Conservation (phyloP, 2,113 vertebrate species). For the Pomatorhinus ruficollis region DNA sequence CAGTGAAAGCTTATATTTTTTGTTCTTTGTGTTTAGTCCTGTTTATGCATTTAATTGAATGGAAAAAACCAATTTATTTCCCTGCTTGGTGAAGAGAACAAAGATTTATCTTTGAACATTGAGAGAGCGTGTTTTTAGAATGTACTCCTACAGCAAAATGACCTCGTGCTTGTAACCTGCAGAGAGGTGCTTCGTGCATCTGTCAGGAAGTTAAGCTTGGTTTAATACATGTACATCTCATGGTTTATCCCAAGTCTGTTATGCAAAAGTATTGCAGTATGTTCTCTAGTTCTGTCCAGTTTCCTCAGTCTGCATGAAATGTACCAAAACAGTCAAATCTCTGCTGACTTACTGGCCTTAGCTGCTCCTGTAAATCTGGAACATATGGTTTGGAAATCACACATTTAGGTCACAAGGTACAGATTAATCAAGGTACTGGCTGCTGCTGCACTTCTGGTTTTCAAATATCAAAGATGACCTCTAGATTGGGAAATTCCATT, state of each 20-base stretch:
- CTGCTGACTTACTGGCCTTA: background rate
- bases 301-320: background rate
- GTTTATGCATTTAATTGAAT: background rate
- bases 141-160: background rate
- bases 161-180: background rate
- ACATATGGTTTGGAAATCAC: constrained; percentile 17
- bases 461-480: background rate
- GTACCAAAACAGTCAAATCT: background rate
- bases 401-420: constrained; percentile 11
- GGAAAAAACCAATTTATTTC: background rate
- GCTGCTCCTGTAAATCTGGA: constrained; percentile 28
- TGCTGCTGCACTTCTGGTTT: background rate
- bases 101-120: background rate
- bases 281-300: background rate
- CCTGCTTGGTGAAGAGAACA: background rate
- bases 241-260: background rate
- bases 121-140: background rate
- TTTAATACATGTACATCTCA: background rate
- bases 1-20: background rate
- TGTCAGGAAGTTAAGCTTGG: background rate
- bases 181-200: background rate
- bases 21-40: background rate
- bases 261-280: background rate
- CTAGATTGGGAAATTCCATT: background rate
- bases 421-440: background rate